Conservation (phyloP, 2,888 invertebrate genomes). For the Rutpela maculata region DNA sequence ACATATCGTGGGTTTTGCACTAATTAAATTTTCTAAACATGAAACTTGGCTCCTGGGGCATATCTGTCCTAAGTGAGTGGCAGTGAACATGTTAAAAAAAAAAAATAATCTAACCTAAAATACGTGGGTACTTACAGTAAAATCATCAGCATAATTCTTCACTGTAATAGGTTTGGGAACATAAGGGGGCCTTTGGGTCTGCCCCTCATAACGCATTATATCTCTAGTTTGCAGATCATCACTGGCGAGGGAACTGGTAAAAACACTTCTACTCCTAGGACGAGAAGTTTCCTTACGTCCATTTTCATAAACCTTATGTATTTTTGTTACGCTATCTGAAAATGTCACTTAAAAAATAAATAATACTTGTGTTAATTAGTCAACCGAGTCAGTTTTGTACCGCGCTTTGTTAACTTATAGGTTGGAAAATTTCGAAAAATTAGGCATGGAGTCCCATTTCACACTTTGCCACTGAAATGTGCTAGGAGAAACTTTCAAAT, state of each 20-base stretch:
- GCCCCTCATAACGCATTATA: constrained; percentile 76
- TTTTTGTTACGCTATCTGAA: constrained; percentile 70
- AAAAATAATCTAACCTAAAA: background rate
- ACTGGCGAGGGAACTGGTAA: constrained; percentile 81
- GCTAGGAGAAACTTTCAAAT: background rate
- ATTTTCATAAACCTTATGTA: constrained; percentile 65
- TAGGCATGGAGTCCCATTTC: background rate
- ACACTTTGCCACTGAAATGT: background rate
- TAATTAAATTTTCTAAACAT: too few species aligned
- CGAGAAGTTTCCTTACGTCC: constrained; percentile 74
- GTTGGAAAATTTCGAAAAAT: background rate
- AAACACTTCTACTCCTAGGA: constrained; percentile 79
- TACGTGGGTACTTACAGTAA: constrained; percentile 61
- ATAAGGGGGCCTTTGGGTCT: constrained; percentile 75
- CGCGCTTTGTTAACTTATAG: background rate
- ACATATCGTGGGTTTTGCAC: too few species aligned
- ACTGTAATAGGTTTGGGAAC: constrained; percentile 76
- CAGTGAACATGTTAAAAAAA: too few species aligned
- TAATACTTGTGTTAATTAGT: constrained; percentile 26
- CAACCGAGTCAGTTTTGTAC: background rate
- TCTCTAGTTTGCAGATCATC: constrained; percentile 76
- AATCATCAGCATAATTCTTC: constrained; percentile 77
- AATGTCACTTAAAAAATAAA: constrained; percentile 62
- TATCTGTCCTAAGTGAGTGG: too few species aligned
- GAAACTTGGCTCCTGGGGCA: too few species aligned